phyloP scores from a whole-genome alignment of 2,113 vertebrate genomes.

The Hippocampus zosterae region DNA sequence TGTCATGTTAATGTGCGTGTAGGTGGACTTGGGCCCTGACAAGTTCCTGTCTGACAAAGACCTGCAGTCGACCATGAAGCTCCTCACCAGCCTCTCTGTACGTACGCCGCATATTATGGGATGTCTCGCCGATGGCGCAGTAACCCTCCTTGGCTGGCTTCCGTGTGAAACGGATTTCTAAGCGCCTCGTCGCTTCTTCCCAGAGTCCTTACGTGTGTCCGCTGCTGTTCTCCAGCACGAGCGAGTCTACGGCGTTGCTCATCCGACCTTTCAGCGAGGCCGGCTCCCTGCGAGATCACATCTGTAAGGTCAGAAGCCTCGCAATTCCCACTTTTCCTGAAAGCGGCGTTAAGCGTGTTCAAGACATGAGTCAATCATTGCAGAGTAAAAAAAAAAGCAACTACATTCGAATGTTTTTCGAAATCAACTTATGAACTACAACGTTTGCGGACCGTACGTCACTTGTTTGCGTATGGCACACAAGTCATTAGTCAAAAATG shows the following conservation, averaged over 20 bases:
- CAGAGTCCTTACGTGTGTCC: slow-evolving; percentile 88
- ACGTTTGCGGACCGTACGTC: no score
- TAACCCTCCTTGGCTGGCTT: background rate
- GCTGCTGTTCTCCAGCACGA: slow-evolving; percentile 84
- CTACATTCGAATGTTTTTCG: no score
- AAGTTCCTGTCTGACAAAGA: slow-evolving; percentile 95
- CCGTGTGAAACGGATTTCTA: background rate
- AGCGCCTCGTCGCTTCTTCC: background rate
- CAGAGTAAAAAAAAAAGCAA: background rate
- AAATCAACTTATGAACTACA: no score
- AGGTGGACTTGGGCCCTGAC: slow-evolving; percentile 96
- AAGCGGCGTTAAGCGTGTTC: background rate
- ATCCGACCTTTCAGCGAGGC: slow-evolving; percentile 89
- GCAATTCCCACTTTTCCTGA: background rate
- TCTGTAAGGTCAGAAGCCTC: slow-evolving; percentile 84
- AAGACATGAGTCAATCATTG: background rate
- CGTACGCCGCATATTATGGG: slow-evolving; percentile 49
- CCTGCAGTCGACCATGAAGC: slow-evolving; percentile 88
- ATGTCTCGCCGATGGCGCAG: background rate
- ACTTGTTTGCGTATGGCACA: no score
- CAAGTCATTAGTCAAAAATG: background rate
- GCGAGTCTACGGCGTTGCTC: slow-evolving; percentile 87
- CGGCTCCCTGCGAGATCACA: slow-evolving; percentile 91
- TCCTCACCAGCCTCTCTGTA: slow-evolving; percentile 84
- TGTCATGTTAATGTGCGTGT: background rate